Evolutionary conservation across 2,888 invertebrate genomes (phyloP).

Genomic region (Invenusta paracnida): DNA sequence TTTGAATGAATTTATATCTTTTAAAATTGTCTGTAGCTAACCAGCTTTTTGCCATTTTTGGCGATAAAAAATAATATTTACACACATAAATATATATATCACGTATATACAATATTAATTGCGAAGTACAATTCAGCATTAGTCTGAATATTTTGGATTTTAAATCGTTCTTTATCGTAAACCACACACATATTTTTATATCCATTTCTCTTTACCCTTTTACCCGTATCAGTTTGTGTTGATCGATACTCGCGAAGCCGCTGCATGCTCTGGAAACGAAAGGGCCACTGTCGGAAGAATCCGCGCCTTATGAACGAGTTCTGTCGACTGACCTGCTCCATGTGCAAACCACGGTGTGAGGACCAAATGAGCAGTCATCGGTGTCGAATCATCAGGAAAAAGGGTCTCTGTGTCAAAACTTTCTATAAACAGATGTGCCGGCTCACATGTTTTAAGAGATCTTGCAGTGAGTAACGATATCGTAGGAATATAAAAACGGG

Average conservation of each 20-base stretch:
- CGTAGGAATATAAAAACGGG: too few relatives aligned
- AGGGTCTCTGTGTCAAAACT: slow-evolving; percentile 27
- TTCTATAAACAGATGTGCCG: slow-evolving; percentile 44
- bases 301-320: slow-evolving; percentile 40
- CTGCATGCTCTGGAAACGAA: slow-evolving; percentile 34
- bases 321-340: slow-evolving; percentile 38
- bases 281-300: slow-evolving; percentile 38
- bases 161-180: too few relatives aligned
- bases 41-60: too few relatives aligned
- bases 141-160: too few relatives aligned
- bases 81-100: too few relatives aligned
- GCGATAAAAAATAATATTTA: too few relatives aligned
- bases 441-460: slow-evolving; percentile 38
- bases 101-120: too few relatives aligned
- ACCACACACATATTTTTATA: too few relatives aligned
- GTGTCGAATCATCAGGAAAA: slow-evolving; percentile 36
- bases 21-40: too few relatives aligned
- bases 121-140: too few relatives aligned
- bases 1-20: too few relatives aligned
- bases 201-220: background rate
- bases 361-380: slow-evolving; percentile 41
- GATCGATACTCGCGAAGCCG: slow-evolving; percentile 32
- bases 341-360: slow-evolving; percentile 40
- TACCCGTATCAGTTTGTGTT: slow-evolving; percentile 28
- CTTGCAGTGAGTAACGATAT: slow-evolving; percentile 41